phyloP scores from a whole-genome alignment of 2,797 vertebrate species.

The Sebastiscus albofasciatus region DNA sequence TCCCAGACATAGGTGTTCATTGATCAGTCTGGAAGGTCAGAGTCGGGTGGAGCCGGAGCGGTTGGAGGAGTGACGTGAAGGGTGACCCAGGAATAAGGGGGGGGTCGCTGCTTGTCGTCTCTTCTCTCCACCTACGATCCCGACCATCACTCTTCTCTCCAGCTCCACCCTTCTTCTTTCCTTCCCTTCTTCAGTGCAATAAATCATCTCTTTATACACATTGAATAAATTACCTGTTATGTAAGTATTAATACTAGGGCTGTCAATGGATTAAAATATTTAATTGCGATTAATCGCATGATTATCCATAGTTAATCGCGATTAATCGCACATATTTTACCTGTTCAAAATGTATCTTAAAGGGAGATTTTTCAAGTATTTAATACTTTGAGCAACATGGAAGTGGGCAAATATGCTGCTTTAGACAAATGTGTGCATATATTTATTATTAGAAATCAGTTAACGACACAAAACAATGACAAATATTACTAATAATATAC shows the following conservation, averaged over 20 bases:
- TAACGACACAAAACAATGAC: too few species aligned
- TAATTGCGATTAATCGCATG: too few species aligned
- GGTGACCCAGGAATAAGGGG: conserved; percentile 23
- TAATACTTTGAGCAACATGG: too few species aligned
- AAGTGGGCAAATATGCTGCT: too few species aligned
- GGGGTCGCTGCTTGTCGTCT: conserved; percentile 2
- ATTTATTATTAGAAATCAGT: too few species aligned
- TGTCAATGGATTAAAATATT: too few species aligned
- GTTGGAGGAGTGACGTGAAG: conserved; percentile 15
- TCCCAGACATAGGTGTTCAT: conserved; percentile 61
- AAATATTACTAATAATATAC: too few species aligned
- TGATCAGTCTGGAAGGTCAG: conserved; percentile 70
- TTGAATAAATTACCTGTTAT: background rate
- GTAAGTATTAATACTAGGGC: background rate
- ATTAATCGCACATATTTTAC: too few species aligned
- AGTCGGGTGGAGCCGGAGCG: background rate
- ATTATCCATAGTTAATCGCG: too few species aligned
- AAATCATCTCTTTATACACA: background rate
- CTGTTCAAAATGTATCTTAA: too few species aligned
- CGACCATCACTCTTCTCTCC: background rate
- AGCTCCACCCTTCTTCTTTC: background rate
- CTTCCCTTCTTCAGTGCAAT: background rate
- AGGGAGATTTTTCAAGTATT: too few species aligned
- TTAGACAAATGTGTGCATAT: too few species aligned
- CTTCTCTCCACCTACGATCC: background rate